These are phyloP conservation scores for Erannis defoliaria DNA, from an alignment of 2,888 invertebrate species.

Conservation along the genomic window DNA sequence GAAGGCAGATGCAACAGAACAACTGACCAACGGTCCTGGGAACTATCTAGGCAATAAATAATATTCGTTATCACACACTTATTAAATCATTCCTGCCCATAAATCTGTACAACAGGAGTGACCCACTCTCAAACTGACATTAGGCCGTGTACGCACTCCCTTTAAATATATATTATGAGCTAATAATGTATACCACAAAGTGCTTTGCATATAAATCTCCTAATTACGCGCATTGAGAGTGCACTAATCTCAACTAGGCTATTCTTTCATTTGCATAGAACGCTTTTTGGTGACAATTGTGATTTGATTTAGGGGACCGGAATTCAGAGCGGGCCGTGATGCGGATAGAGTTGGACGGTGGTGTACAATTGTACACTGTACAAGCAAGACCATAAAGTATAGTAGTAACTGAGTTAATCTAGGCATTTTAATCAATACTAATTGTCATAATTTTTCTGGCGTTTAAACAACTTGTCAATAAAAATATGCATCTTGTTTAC, in stretches of 20 bases:
- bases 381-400: conserved; percentile 26
- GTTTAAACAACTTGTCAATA: too few species aligned
- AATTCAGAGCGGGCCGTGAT: conserved; percentile 49
- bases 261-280: conserved; percentile 75
- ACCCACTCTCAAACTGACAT: conserved; percentile 78
- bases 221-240: conserved; percentile 80
- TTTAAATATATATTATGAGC: conserved; percentile 63
- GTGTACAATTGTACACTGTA: too few species aligned
- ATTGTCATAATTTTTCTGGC: too few species aligned
- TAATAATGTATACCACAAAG: conserved; percentile 83
- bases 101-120: conserved; percentile 83
- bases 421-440: too few species aligned
- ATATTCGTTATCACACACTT: conserved; percentile 73
- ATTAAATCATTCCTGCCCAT: conserved; percentile 80
- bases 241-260: conserved; percentile 77
- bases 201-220: conserved; percentile 86
- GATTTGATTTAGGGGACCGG: conserved; percentile 77
- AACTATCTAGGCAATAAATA: conserved; percentile 71
- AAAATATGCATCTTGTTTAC: too few species aligned
- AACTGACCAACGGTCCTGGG: conserved; percentile 65
- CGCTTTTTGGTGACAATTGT: conserved; percentile 72
- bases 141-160: conserved; percentile 67
- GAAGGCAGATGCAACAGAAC: conserved; percentile 42
- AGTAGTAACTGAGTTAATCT: neutral
- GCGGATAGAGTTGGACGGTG: conserved; percentile 39